These are phyloP conservation scores for Tholera decimalis DNA, from an alignment of 2,888 invertebrate genomes.

Conservation along the genomic window DNA sequence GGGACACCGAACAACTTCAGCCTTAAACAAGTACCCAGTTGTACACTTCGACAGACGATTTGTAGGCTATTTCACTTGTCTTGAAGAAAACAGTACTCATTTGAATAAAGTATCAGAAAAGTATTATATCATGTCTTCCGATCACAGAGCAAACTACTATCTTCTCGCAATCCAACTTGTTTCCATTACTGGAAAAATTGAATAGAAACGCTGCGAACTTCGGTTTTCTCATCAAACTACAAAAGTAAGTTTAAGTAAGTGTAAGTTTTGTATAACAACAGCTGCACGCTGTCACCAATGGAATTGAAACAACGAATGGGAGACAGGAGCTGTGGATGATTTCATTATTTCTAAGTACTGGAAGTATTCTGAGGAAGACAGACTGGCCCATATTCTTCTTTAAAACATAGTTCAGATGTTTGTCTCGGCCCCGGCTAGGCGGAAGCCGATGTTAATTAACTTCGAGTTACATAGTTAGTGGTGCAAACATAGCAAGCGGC, in stretches of 20 bases:
- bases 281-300: slow-evolving; percentile 31
- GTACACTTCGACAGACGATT: slow-evolving; percentile 38
- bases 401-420: slow-evolving; percentile 40
- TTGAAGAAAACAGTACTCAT: slow-evolving; percentile 22
- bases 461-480: slow-evolving; percentile 57
- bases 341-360: slow-evolving; percentile 18
- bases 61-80: slow-evolving; percentile 34
- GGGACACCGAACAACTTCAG: slow-evolving; percentile 56
- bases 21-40: slow-evolving; percentile 52
- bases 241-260: slow-evolving; percentile 38
- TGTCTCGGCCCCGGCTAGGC: slow-evolving; percentile 28
- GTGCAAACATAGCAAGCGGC: slow-evolving; percentile 57
- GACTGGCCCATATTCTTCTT: slow-evolving; percentile 13
- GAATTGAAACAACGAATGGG: slow-evolving; percentile 23
- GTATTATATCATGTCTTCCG: slow-evolving; percentile 31
- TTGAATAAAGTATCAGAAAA: slow-evolving; percentile 25
- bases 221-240: slow-evolving; percentile 45
- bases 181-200: slow-evolving; percentile 56
- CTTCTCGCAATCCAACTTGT: slow-evolving; percentile 38
- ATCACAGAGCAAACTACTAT: slow-evolving; percentile 43
- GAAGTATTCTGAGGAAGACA: slow-evolving; percentile 35
- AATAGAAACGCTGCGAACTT: slow-evolving; percentile 56
- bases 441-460: slow-evolving; percentile 61
- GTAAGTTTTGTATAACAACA: slow-evolving; percentile 40
- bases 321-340: slow-evolving; percentile 4